Percentiles rank a stretch among this genome's conserved stretches.
phyloP scores from a whole-genome alignment of 30 jellyfish, hydroid and myxozoan genomes.

The Turritopsis dohrnii region DNA sequence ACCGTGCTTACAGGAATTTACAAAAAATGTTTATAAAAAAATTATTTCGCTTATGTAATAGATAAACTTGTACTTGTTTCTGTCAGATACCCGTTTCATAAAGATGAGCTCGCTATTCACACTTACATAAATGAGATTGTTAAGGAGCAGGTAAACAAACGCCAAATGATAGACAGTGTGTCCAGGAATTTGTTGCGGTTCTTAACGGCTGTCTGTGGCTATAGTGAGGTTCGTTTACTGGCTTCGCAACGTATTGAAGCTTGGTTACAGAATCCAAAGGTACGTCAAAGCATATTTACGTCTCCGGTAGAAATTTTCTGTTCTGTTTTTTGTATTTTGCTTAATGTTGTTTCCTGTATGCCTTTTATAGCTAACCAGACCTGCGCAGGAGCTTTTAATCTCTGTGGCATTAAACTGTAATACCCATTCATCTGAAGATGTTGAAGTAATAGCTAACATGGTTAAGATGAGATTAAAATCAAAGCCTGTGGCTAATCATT shows the following conservation, averaged over 20 bases:
- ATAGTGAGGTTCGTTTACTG: slow-evolving; percentile 74
- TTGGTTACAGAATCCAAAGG: slow-evolving; percentile 98
- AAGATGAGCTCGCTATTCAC: slow-evolving; percentile 72
- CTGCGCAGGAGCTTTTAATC: slow-evolving; percentile 95
- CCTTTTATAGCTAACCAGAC: slow-evolving; percentile 71
- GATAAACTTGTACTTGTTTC: not conserved
- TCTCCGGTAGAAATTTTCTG: not conserved
- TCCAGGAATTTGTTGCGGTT: slow-evolving; percentile 86
- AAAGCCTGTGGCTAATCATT: slow-evolving; percentile 86
- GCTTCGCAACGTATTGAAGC: slow-evolving; percentile 95
- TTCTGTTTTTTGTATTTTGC: not conserved
- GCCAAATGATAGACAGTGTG: slow-evolving; percentile 95
- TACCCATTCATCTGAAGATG: slow-evolving; percentile 75
- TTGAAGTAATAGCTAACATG: slow-evolving; percentile 82
- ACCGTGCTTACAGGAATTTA: too few species aligned
- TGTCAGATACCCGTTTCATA: slow-evolving; percentile 67
- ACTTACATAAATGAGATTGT: slow-evolving; percentile 83
- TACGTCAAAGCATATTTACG: slow-evolving; percentile 2
- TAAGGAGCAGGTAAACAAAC: slow-evolving; percentile 80
- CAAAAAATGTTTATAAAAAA: too few species aligned
- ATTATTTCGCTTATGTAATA: too few species aligned
- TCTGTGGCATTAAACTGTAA: slow-evolving; percentile 92
- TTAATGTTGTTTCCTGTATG: not conserved
- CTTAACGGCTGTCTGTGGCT: slow-evolving; percentile 85
- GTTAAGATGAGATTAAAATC: slow-evolving; percentile 85